Base-by-base conservation (phyloP, 2,888 invertebrate genomes). In the Tetranychus piercei region DNA sequence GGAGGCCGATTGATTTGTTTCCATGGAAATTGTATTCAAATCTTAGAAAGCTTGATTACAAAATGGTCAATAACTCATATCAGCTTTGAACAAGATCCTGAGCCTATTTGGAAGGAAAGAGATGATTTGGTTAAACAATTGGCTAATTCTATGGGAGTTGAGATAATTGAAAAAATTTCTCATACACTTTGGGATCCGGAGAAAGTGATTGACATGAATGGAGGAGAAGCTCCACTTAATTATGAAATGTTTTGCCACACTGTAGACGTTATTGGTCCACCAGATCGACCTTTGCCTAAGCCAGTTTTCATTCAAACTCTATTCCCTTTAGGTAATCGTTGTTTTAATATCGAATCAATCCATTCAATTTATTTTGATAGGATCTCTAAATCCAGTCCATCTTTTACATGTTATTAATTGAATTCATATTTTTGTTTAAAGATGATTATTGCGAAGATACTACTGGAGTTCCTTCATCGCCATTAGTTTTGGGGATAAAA, bases 21-120 rank as follows among this genome's bases (percentile, higher is more conserved):
- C 70, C 86, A 91, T 73, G 93, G 93, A 0, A 92, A 92, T 81
- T 92, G 92, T 1, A 90, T 90, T 0, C 91, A 92, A 80, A 89
- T 89, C 0, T 84, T 93, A 72, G 91, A 92, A 69, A 69, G 20
- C 4, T 23, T 69, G 11, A 20, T 69, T 23, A 22, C 5, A 5
- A 4, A 69, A 69, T 69, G 69, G 69, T 69, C 69, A 22, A 23
- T 69, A 18, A 22, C 22, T 20, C 34, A 69, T 23, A 6, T 69
- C 18, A 23, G 22, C 20, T 69, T 69, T 69, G 93, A 92, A 82
- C 90, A 91, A 81, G 93, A 93, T 81, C 91, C 92, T 0, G 92
- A 92, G 82, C 92, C 92, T 0, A 92, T 89, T 80, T 92, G 91
- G 6, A 86, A 89, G 64, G 90, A 90, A 1, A 85, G 92, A 22